A percentile compares a stretch with the other conserved stretches of the same genome.
These are phyloP conservation scores for Turnix velox DNA, from an alignment of 2,113 vertebrate species.

Conservation along the genomic window DNA sequence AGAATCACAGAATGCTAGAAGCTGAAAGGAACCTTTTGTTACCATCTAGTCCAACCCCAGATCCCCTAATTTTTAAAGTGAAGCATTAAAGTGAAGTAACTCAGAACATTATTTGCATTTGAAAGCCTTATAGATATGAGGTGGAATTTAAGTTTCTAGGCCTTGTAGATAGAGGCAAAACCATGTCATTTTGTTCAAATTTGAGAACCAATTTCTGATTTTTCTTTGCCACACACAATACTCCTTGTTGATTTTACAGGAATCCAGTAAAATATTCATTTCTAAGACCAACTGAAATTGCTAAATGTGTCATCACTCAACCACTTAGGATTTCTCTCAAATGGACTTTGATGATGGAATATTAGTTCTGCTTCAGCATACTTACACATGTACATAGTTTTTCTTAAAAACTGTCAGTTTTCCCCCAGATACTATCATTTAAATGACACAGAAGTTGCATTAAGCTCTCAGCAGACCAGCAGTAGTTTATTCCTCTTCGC, in stretches of 20 bases:
- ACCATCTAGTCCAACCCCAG: too few species aligned
- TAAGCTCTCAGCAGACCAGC: background rate
- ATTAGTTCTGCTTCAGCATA: background rate
- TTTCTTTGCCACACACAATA: background rate
- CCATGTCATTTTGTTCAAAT: background rate
- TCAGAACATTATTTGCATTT: background rate
- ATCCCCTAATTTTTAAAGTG: background rate
- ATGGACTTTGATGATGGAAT: background rate
- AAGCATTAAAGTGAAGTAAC: background rate
- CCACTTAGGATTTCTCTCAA: background rate
- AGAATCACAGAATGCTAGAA: too few species aligned
- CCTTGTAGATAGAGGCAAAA: background rate
- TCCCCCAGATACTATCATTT: background rate
- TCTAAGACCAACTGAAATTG: background rate
- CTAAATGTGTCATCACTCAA: background rate
- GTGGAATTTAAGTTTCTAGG: background rate
- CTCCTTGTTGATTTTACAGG: background rate
- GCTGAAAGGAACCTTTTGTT: too few species aligned
- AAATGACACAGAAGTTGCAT: background rate
- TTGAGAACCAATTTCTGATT: background rate
- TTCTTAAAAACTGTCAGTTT: background rate
- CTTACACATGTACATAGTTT: background rate
- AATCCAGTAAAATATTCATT: background rate
- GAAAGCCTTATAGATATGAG: background rate
- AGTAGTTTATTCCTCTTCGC: background rate